A percentile compares a stretch with the other conserved stretches of the same genome.
These are phyloP conservation scores for Calyptomena viridis DNA, from an alignment of 2,113 vertebrate species.

Conservation along the genomic window DNA sequence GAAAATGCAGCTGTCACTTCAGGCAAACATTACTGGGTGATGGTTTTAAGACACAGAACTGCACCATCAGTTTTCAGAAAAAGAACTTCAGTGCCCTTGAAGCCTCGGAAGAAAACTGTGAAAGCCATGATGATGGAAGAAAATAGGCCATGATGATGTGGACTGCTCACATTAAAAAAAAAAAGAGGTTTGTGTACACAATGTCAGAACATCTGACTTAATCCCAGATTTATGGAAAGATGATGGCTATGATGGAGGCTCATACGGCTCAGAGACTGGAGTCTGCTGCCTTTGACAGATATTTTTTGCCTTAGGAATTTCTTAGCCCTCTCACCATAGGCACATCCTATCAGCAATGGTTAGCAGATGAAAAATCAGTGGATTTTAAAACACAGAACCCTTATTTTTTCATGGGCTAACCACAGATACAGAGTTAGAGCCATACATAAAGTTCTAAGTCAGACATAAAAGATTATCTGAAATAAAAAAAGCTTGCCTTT, in stretches of 20 bases:
- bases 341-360: neutral
- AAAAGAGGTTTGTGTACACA: neutral
- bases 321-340: neutral
- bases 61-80: neutral
- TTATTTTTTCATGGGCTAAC: neutral
- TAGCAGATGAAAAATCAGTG: neutral
- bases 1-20: neutral
- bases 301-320: neutral
- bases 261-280: neutral
- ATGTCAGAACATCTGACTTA: neutral
- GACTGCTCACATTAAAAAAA: neutral
- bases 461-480: conserved; percentile 25
- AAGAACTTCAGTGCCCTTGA: neutral
- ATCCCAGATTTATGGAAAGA: neutral
- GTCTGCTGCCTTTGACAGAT: neutral
- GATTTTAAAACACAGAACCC: neutral
- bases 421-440: neutral
- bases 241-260: neutral
- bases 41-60: neutral
- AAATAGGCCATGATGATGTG: neutral
- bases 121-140: neutral
- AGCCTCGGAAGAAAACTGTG: neutral
- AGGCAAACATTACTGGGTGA: neutral
- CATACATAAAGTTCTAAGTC: neutral
- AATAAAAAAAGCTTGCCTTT: conserved; percentile 27